These are phyloP conservation scores for Myoxocephalus aenaeus DNA, from an alignment of 2,797 vertebrate genomes.

Conservation along the genomic window DNA sequence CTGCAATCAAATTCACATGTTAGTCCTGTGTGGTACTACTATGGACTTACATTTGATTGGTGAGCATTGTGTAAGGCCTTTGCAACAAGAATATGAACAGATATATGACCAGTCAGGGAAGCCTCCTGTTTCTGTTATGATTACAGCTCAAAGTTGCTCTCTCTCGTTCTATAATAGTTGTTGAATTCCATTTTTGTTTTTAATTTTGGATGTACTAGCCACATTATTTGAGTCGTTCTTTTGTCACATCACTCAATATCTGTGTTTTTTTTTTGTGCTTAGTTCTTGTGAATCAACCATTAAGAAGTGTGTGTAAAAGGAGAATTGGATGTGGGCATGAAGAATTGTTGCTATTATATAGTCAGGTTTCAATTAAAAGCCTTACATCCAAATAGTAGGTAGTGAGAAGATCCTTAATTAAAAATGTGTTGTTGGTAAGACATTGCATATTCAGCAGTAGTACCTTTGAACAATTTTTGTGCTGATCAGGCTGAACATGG, in stretches of 20 bases:
- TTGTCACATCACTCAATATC: not conserved
- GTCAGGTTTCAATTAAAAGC: not conserved
- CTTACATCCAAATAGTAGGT: not conserved
- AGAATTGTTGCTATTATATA: not conserved
- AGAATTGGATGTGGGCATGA: not conserved
- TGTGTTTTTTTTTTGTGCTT: not conserved
- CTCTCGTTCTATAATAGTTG: not conserved
- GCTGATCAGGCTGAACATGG: not conserved
- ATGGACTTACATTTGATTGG: not conserved
- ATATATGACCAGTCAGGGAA: not conserved
- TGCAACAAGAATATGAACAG: not conserved
- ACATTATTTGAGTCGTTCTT: not conserved
- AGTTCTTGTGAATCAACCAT: not conserved
- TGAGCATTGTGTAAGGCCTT: not conserved
- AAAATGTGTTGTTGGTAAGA: not conserved
- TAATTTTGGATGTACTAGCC: not conserved
- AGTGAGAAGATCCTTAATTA: not conserved
- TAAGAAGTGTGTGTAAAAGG: not conserved
- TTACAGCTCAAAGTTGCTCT: not conserved
- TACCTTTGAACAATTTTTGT: not conserved
- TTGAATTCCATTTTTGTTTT: not conserved
- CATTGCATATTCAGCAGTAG: not conserved
- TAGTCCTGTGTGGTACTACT: not conserved
- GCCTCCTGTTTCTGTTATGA: not conserved
- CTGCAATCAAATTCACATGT: constrained; percentile 68